Evolutionary conservation across 2,113 vertebrate species (phyloP).

Genomic region (Peromyscus californicus): DNA sequence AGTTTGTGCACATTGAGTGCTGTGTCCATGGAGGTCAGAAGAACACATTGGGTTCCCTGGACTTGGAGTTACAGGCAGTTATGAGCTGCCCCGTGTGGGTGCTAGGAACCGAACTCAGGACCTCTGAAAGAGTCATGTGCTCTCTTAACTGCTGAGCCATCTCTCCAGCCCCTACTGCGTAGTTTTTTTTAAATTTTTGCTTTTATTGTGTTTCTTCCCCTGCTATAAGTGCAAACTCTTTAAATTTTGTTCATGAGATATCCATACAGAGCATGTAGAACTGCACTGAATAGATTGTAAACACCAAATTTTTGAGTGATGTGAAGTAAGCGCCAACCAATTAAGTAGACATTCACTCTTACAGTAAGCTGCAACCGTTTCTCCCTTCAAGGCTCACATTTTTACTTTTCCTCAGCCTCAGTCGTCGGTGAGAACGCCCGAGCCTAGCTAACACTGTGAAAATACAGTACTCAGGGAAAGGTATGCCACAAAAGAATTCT

Average conservation of each 20-base stretch:
- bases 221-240: neutral
- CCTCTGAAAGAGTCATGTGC: neutral
- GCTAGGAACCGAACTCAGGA: neutral
- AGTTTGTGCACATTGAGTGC: neutral
- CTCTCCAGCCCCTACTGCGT: too few species aligned
- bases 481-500: neutral
- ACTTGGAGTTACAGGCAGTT: neutral
- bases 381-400: neutral
- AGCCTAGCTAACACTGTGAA: neutral
- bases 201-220: neutral
- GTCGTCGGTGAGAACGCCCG: neutral
- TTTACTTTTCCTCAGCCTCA: neutral
- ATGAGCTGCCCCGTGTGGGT: neutral
- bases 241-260: neutral
- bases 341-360: neutral
- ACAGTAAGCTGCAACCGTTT: neutral
- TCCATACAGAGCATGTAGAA: neutral
- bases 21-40: neutral
- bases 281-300: neutral
- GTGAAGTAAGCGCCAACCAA: neutral
- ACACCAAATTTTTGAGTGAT: neutral
- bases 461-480: slow-evolving; percentile 26
- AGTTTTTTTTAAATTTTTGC: slow-evolving; percentile 7
- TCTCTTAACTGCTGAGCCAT: neutral
- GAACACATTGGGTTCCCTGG: too few species aligned